A percentile compares a stretch with the other conserved stretches of the same genome.
phyloP scores from a whole-genome alignment of 2,113 vertebrate genomes.

The Podarcis cretensis region DNA sequence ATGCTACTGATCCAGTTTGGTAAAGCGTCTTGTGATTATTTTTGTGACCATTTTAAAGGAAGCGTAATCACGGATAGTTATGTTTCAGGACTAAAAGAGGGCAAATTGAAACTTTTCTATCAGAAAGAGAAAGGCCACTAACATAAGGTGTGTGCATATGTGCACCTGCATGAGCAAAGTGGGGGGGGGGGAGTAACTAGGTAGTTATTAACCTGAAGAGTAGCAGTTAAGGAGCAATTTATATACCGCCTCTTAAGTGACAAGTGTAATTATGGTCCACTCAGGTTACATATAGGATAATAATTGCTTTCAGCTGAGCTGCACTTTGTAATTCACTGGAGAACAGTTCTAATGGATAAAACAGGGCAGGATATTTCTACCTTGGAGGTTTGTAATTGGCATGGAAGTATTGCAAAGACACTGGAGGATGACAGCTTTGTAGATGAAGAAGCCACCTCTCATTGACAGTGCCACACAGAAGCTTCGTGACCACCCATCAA shows the following conservation, averaged over 20 bases:
- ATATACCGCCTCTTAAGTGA: constrained; percentile 61
- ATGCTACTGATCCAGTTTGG: neutral
- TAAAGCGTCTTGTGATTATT: constrained; percentile 16
- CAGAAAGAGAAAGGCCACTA: constrained; percentile 32
- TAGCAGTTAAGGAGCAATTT: constrained; percentile 69
- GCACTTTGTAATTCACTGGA: constrained; percentile 43
- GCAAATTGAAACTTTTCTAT: constrained; percentile 20
- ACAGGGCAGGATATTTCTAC: constrained; percentile 36
- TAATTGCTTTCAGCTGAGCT: constrained; percentile 68
- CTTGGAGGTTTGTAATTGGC: constrained; percentile 23
- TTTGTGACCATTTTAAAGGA: constrained; percentile 39
- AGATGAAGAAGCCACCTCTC: neutral
- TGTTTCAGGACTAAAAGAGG: constrained; percentile 13
- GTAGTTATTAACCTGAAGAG: constrained; percentile 52
- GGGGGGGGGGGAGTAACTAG: constrained; percentile 35
- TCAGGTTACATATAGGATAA: constrained; percentile 51
- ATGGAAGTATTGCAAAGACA: neutral
- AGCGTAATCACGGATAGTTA: constrained; percentile 41
- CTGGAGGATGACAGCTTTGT: neutral
- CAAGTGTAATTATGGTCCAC: constrained; percentile 66
- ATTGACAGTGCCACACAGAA: neutral
- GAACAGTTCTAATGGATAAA: constrained; percentile 10
- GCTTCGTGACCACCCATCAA: neutral
- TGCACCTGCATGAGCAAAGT: no score
- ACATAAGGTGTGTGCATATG: constrained; percentile 10